phyloP scores from a whole-genome alignment of 2,888 invertebrate genomes.

The Augiades crinisus region DNA sequence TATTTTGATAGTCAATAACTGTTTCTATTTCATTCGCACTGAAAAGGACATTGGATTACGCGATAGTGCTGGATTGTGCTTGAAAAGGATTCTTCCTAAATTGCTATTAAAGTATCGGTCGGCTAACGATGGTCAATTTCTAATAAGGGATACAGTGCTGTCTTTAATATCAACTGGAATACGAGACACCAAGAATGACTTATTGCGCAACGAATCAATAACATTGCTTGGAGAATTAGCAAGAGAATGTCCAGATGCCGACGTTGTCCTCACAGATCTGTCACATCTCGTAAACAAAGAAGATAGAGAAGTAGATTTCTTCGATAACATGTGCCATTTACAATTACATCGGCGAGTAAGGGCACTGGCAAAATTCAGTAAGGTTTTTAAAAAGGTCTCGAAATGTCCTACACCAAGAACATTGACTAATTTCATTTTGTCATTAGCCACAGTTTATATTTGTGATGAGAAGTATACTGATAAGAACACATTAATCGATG shows the following conservation, averaged over 20 bases:
- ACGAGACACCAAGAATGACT: slow-evolving; percentile 85
- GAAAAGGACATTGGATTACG: slow-evolving; percentile 92
- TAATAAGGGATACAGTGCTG: slow-evolving; percentile 88
- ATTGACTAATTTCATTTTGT: slow-evolving; percentile 92
- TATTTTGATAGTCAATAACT: slow-evolving; percentile 89
- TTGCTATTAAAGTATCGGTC: slow-evolving; percentile 81
- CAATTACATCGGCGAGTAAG: slow-evolving; percentile 93
- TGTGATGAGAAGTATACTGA: slow-evolving; percentile 88
- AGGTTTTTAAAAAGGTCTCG: slow-evolving; percentile 82
- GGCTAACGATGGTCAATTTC: slow-evolving; percentile 82
- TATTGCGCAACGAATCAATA: slow-evolving; percentile 89
- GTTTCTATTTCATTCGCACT: slow-evolving; percentile 88
- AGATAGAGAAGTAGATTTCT: slow-evolving; percentile 95
- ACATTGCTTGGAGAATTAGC: slow-evolving; percentile 88
- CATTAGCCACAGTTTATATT: slow-evolving; percentile 90
- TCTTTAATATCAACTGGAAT: slow-evolving; percentile 87
- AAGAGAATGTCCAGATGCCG: slow-evolving; percentile 85
- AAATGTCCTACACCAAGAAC: slow-evolving; percentile 85
- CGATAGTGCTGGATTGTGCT: slow-evolving; percentile 88
- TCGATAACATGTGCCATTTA: slow-evolving; percentile 94
- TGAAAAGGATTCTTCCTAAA: slow-evolving; percentile 85
- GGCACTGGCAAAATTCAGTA: slow-evolving; percentile 89
- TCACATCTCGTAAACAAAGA: slow-evolving; percentile 83
- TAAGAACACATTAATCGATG: slow-evolving; percentile 91
- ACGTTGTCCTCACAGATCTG: slow-evolving; percentile 87